These are phyloP conservation scores for Corythornis cristatus DNA, from an alignment of 2,113 vertebrate species.

Conservation along the genomic window DNA sequence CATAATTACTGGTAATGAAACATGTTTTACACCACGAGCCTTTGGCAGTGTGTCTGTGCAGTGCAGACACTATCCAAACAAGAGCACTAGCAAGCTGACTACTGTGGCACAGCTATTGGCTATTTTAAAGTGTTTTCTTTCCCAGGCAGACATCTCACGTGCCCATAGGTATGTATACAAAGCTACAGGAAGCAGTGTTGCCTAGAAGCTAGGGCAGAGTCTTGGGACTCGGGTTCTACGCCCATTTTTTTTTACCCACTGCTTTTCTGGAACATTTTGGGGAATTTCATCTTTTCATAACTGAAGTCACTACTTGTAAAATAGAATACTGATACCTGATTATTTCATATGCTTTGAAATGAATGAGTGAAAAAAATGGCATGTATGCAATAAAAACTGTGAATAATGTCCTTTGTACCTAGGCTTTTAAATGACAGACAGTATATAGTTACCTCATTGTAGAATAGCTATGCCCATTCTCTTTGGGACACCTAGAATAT, in stretches of 20 bases:
- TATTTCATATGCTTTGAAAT: not conserved
- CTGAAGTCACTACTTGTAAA: not conserved
- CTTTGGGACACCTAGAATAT: not conserved
- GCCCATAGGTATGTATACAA: not conserved
- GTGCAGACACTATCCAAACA: constrained; percentile 62
- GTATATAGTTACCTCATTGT: not conserved
- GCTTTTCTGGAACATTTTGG: not conserved
- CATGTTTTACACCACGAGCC: not conserved
- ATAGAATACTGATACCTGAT: not conserved
- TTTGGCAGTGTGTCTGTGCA: constrained; percentile 27
- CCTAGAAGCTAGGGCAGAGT: not conserved
- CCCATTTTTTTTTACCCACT: not conserved
- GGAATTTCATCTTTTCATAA: not conserved
- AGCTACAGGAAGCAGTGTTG: not conserved
- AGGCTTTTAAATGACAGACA: not conserved
- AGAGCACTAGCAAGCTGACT: not conserved
- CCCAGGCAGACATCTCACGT: not conserved
- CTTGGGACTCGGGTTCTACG: not conserved
- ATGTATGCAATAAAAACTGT: not conserved
- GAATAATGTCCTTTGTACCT: not conserved
- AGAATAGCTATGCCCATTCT: not conserved
- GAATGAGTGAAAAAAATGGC: not conserved
- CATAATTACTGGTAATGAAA: constrained; percentile 57
- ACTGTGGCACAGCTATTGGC: not conserved
- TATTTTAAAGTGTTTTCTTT: constrained; percentile 33